Base-by-base conservation (phyloP, 2,797 vertebrate species). In the Parauchenoglanis punctatus region DNA sequence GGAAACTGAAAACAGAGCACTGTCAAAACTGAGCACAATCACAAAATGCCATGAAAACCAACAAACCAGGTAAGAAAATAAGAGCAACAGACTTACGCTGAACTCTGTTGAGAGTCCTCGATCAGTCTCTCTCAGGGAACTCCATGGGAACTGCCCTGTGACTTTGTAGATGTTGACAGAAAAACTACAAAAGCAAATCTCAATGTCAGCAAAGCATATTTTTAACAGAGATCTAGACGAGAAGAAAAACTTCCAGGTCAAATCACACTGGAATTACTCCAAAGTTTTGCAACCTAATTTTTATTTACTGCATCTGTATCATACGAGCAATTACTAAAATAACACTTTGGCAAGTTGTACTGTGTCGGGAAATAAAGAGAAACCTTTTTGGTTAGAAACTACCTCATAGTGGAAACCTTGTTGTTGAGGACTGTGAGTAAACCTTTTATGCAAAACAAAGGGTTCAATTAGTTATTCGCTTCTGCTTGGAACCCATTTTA, bases 81-180 rank as follows among this genome's bases (percentile, higher is more conserved):
- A 67, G 49, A 75, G 31, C 15, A 5, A 81, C 85, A 35, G 56
- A 31, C 95, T 96, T 95, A 99, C 99, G 1, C 96, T 98, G 10
- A 97, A 86, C 89, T 99, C 98, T 2, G 96, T 93, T 0, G 99
- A 99, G 83, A 99, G 0, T 4, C 99, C 98, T 92, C 98, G 92
- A 90, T 99, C 99, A 0, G 98, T 99, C 95, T 99, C 98, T 88
- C 98, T 97, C 72, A 99, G 95, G 0, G 98, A 99, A 90, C 98
- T 99, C 99, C 99, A 99, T 0, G 99, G 99, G 91, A 99, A 99
- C 94, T 99, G 99, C 1, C 98, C 98, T 0, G 97, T 99, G n/a
- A 99, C 98, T 95, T 99, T 99, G 91, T 99, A 99, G 1, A 97
- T 0, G 61, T 99, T 99, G 54, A 98, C 61, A 7, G 97, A 94